Evolutionary conservation across 2,113 vertebrate genomes (phyloP).

Genomic region (Ardeotis arabs): DNA sequence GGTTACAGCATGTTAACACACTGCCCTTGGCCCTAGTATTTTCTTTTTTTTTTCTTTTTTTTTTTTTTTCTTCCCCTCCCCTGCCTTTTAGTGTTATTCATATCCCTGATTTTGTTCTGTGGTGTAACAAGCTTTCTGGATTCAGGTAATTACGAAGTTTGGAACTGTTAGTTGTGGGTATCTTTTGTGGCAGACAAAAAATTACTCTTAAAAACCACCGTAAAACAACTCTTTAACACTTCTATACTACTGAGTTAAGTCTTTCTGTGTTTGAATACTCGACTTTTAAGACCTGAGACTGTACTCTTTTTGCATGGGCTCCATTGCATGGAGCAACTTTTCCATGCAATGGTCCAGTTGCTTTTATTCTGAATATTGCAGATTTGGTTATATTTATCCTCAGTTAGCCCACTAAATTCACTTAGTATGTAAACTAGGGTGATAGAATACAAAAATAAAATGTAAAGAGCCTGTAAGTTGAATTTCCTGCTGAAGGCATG

Average conservation of each 20-base stretch:
- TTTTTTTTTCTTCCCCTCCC: no score
- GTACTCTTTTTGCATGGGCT: not conserved
- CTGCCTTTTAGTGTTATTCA: accelerated
- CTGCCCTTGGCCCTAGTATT: not conserved
- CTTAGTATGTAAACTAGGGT: not conserved
- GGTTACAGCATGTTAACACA: not conserved
- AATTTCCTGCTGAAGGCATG: not conserved
- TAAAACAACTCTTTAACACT: not conserved
- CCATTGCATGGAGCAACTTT: not conserved
- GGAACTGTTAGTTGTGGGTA: not conserved
- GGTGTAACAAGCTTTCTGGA: not conserved
- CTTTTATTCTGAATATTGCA: not conserved
- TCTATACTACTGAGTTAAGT: not conserved
- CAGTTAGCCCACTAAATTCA: not conserved
- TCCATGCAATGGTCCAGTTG: not conserved
- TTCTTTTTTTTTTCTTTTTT: no score
- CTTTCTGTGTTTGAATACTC: not conserved
- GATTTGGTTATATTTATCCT: not conserved
- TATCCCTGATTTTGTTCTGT: not conserved
- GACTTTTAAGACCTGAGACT: not conserved
- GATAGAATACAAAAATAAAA: not conserved
- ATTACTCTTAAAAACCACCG: not conserved
- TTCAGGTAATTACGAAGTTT: not conserved
- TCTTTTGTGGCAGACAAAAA: not conserved
- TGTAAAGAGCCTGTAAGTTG: not conserved